These are phyloP conservation scores for Dorcus hopei DNA, from an alignment of 2,888 invertebrate species.

Conservation along the genomic window DNA sequence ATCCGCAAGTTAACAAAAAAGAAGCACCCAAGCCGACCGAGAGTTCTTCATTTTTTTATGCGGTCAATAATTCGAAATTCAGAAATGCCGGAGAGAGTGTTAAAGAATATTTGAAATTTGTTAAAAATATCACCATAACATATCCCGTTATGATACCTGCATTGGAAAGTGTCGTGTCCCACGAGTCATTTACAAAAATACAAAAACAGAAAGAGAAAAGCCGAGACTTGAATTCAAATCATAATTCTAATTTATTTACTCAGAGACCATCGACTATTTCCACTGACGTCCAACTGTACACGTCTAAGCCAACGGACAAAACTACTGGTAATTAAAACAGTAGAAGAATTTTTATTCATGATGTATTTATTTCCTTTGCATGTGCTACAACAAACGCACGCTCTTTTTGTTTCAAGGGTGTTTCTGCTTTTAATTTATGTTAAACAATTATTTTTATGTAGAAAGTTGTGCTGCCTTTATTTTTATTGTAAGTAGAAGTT, in stretches of 20 bases:
- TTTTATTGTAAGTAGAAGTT: too few species aligned
- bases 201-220: slow-evolving; percentile 50
- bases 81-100: slow-evolving; percentile 38
- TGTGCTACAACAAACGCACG: slow-evolving; percentile 3
- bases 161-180: slow-evolving; percentile 42
- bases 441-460: too few species aligned
- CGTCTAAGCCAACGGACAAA: slow-evolving; percentile 23
- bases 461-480: too few species aligned
- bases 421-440: too few species aligned
- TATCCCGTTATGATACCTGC: slow-evolving; percentile 66
- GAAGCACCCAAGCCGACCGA: slow-evolving; percentile 21
- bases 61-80: slow-evolving; percentile 41
- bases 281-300: slow-evolving; percentile 15
- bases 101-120: slow-evolving; percentile 43
- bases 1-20: slow-evolving; percentile 17
- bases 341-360: background rate
- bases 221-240: slow-evolving; percentile 47
- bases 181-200: slow-evolving; percentile 39
- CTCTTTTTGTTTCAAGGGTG: too few species aligned
- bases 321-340: slow-evolving; percentile 27
- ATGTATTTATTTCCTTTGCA: slow-evolving; percentile 15
- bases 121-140: slow-evolving; percentile 53
- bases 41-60: slow-evolving; percentile 34
- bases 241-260: slow-evolving; percentile 43
- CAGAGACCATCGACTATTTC: slow-evolving; percentile 36